Conservation (phyloP, 1,140 invertebrate genomes). For the Brachionus koreanus region DNA sequence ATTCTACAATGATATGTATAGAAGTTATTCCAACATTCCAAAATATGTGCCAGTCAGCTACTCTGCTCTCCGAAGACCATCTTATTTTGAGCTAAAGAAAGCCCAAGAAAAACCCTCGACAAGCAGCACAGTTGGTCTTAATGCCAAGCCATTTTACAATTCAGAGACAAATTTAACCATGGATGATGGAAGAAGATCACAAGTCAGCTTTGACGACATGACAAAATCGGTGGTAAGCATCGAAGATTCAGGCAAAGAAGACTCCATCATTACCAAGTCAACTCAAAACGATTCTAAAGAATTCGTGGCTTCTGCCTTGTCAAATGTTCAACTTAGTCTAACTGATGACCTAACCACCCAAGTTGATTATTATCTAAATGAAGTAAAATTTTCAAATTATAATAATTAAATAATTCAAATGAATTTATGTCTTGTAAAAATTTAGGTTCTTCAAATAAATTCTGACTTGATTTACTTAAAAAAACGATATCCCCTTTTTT, state of each 20-base stretch:
- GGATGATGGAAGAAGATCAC: conserved; percentile 11
- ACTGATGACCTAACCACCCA: conserved; percentile 35
- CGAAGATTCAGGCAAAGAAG: background rate
- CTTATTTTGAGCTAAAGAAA: conserved; percentile 14
- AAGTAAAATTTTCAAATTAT: background rate
- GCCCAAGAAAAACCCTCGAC: background rate
- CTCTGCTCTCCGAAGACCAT: background rate
- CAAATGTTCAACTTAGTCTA: conserved; percentile 10
- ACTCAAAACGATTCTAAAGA: conserved; percentile 23
- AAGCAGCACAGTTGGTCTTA: background rate
- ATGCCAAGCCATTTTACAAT: background rate
- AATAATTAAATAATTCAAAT: background rate
- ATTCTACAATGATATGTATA: conserved; percentile 29
- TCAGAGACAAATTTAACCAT: conserved; percentile 1
- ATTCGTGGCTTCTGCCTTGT: conserved; percentile 11
- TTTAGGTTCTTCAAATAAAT: background rate
- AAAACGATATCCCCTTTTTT: background rate
- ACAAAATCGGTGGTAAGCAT: conserved; percentile 7
- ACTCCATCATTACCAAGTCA: background rate
- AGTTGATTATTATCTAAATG: conserved; percentile 41
- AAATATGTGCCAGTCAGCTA: conserved; percentile 11
- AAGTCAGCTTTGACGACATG: background rate
- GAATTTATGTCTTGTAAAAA: background rate
- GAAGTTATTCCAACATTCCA: conserved; percentile 18
- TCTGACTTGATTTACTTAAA: background rate